These are phyloP conservation scores for Scyliorhinus canicula DNA, from an alignment of 2,797 vertebrate genomes.

Conservation along the genomic window DNA sequence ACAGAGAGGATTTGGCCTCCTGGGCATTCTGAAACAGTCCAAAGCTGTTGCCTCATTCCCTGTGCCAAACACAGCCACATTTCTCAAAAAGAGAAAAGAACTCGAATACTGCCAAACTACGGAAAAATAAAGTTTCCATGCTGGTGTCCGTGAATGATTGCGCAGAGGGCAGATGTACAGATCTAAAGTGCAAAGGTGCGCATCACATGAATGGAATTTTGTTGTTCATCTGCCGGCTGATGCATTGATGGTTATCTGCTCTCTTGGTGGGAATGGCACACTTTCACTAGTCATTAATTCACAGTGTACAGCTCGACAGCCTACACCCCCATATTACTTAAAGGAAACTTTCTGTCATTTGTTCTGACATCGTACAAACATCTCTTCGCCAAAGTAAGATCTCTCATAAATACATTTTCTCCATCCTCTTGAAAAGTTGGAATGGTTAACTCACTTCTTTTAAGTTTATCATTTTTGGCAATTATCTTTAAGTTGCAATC, in stretches of 20 bases:
- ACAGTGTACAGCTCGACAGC: not conserved
- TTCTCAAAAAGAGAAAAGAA: not conserved
- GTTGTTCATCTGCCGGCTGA: not conserved
- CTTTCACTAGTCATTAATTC: not conserved
- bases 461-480: not conserved
- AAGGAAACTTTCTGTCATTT: constrained; percentile 34
- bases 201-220: not conserved
- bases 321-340: not conserved
- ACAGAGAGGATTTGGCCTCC: not conserved
- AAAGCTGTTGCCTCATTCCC: not conserved
- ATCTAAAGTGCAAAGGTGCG: not conserved
- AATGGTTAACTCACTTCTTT: not conserved
- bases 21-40: not conserved
- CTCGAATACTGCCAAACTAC: not conserved
- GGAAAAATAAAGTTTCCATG: constrained; percentile 22
- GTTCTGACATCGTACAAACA: not conserved
- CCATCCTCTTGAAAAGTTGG: not conserved
- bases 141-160: not conserved
- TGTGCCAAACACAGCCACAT: not conserved
- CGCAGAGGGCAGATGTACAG: not conserved
- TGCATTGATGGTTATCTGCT: not conserved
- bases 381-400: not conserved
- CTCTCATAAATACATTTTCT: not conserved
- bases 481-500: not conserved
- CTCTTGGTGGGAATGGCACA: not conserved